Conservation (phyloP, 2,113 vertebrate species). For the Gambusia affinis region DNA sequence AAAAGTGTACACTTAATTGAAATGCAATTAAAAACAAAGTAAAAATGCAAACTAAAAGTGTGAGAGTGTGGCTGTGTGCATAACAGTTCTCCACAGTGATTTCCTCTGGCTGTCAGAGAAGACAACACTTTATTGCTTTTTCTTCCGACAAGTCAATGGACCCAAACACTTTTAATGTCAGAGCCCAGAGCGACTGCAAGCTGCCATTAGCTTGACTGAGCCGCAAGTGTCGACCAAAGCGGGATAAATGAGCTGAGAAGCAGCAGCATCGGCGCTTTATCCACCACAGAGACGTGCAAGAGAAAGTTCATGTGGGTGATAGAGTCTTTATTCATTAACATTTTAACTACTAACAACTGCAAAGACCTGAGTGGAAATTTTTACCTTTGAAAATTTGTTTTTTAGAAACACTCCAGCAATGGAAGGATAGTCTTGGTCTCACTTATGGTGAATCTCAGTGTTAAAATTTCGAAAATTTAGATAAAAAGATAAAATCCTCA, state of each 20-base stretch:
- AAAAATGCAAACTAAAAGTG: neutral
- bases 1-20: neutral
- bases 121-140: constrained; percentile 21
- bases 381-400: neutral
- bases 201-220: constrained; percentile 49
- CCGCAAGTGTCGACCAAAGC: constrained; percentile 25
- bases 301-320: constrained; percentile 1
- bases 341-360: neutral
- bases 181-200: constrained; percentile 39
- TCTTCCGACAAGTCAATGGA: constrained; percentile 50
- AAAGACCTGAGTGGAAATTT: constrained; percentile 1
- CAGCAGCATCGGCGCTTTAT: constrained; percentile 34
- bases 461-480: no score
- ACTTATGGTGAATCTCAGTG: no score
- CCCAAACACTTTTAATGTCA: constrained; percentile 50
- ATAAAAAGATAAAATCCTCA: no score
- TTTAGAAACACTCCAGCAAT: neutral
- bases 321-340: constrained; percentile 1
- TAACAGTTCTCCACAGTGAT: neutral
- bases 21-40: neutral
- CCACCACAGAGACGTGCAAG: constrained; percentile 13
- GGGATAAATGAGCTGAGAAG: constrained; percentile 52
- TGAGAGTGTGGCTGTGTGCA: neutral
- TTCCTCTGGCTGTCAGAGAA: constrained; percentile 31
- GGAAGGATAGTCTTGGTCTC: neutral